Conservation (phyloP, 2,113 vertebrate genomes). For the Balaeniceps rex region DNA sequence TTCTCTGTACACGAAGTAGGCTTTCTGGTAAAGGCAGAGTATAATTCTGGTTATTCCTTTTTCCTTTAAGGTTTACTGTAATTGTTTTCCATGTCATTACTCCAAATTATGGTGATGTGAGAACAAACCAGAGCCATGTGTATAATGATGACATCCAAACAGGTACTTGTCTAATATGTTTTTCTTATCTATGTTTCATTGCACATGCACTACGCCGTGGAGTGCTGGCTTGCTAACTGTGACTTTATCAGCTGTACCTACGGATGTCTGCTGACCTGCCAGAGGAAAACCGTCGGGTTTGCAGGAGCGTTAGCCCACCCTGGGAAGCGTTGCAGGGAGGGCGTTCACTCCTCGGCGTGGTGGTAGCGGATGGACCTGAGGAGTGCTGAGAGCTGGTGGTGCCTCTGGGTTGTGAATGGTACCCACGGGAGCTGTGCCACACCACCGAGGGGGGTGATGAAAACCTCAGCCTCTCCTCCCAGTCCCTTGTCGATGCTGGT, state of each 20-base stretch:
- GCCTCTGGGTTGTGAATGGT: no score
- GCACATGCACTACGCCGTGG: fast-evolving
- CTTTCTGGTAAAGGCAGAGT: background rate
- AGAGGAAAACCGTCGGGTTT: fast-evolving
- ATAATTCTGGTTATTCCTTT: background rate
- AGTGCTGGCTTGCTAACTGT: background rate
- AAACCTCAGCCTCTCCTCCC: background rate
- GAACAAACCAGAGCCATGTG: background rate
- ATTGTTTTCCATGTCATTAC: background rate
- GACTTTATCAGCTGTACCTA: no score
- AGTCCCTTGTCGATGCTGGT: background rate
- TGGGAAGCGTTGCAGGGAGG: background rate
- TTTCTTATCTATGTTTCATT: background rate
- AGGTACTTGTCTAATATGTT: background rate
- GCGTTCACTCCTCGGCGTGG: background rate
- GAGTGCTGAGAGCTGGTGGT: background rate
- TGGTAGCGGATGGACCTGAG: no score
- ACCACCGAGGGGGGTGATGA: background rate
- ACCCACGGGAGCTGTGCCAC: background rate
- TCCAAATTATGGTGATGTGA: background rate
- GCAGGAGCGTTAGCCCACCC: fast-evolving
- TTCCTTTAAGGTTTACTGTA: background rate
- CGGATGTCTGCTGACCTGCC: background rate
- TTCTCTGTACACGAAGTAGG: background rate
- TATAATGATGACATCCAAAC: background rate